phyloP scores from a whole-genome alignment of 2,888 invertebrate species.

The Thyatira batis region DNA sequence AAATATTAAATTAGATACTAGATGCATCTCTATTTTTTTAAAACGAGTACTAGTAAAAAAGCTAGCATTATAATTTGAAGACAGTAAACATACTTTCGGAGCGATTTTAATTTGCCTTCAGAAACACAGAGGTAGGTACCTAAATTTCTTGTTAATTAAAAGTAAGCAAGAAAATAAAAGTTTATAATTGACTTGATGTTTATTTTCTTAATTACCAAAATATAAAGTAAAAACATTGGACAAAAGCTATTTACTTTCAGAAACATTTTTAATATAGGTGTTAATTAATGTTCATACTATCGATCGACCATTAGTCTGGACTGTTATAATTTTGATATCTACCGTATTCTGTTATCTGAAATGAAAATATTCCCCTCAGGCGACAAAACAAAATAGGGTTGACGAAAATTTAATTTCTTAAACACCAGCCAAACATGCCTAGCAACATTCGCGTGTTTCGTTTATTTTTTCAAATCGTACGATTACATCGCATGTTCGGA shows the following conservation, averaged over 20 bases:
- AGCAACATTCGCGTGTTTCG: background rate
- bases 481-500: conserved; percentile 37
- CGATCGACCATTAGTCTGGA: too few species aligned
- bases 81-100: background rate
- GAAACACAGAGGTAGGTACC: too few species aligned
- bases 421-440: conserved; percentile 4
- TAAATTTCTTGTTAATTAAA: background rate
- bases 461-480: background rate
- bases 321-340: too few species aligned
- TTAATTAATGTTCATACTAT: too few species aligned
- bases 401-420: background rate
- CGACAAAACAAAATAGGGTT: background rate
- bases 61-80: background rate
- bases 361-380: background rate
- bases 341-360: background rate
- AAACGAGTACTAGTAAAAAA: background rate
- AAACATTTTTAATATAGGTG: background rate
- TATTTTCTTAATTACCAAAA: too few species aligned
- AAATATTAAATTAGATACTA: background rate
- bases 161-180: background rate
- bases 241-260: background rate
- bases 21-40: background rate
- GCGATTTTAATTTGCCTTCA: background rate
- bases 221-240: too few species aligned
- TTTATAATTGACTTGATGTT: background rate